Conservation (phyloP, 2,888 invertebrate genomes). For the Ornithoptera alexandrae region DNA sequence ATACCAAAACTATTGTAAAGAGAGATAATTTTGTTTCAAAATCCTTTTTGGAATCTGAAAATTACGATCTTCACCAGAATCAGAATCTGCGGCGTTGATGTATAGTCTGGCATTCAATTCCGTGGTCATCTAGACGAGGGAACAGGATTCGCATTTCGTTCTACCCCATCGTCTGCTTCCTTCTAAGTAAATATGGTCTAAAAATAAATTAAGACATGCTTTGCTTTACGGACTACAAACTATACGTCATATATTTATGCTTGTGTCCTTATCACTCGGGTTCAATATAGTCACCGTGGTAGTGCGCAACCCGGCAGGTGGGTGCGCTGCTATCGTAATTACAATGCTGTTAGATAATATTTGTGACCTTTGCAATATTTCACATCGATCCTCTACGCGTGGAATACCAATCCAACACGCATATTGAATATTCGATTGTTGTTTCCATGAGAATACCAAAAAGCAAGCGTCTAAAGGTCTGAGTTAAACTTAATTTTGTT, state of each 20-base stretch:
- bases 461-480: not conserved
- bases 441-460: constrained; percentile 1
- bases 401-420: constrained; percentile 27
- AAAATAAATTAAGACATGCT: too few relatives aligned
- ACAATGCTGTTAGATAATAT: constrained; percentile 63
- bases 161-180: too few relatives aligned
- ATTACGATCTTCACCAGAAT: too few relatives aligned
- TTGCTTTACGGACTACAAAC: not conserved
- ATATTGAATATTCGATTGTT: constrained; percentile 13
- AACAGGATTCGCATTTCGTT: too few relatives aligned
- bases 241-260: not conserved
- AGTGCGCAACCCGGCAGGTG: constrained; percentile 41
- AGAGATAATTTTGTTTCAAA: not conserved
- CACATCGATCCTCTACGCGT: constrained; percentile 33
- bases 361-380: constrained; percentile 61
- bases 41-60: too few relatives aligned
- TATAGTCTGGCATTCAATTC: too few relatives aligned
- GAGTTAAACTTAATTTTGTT: not conserved
- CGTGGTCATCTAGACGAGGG: too few relatives aligned
- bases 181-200: too few relatives aligned
- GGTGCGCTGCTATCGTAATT: constrained; percentile 35
- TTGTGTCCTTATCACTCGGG: not conserved
- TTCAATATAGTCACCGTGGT: constrained; percentile 10
- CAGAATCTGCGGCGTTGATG: too few relatives aligned
- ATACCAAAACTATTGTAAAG: not conserved